These are phyloP conservation scores for Ptilonorhynchus violaceus DNA, from an alignment of 2,113 vertebrate genomes.

Conservation along the genomic window DNA sequence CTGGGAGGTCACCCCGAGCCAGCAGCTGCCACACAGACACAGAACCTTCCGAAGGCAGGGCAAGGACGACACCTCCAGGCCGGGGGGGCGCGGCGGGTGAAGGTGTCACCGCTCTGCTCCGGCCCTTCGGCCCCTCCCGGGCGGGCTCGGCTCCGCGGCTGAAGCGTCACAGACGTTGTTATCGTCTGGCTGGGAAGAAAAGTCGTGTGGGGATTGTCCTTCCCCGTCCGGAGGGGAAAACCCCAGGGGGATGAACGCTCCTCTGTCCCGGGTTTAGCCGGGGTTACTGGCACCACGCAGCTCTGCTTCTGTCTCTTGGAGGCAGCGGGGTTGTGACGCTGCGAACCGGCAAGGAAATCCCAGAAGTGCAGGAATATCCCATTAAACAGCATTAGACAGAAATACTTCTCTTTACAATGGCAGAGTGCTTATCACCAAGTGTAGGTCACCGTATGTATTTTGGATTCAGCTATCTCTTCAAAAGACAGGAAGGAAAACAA, in stretches of 20 bases:
- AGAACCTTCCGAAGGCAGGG: not conserved
- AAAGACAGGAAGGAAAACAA: not conserved
- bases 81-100: not conserved
- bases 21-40: not conserved
- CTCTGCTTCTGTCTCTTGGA: slow-evolving; percentile 18
- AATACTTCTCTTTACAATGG: not conserved
- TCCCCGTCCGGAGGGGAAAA: not conserved
- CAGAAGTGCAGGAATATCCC: slow-evolving; percentile 17
- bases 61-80: not conserved
- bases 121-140: not conserved
- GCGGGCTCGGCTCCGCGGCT: not conserved
- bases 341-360: not conserved
- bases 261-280: not conserved
- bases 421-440: not conserved
- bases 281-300: not conserved
- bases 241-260: not conserved
- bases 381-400: not conserved
- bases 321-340: not conserved
- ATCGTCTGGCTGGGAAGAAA: not conserved
- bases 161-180: not conserved
- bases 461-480: not conserved
- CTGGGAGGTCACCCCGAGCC: not conserved
- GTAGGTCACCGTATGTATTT: not conserved
- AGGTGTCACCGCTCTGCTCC: not conserved
- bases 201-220: not conserved